Conservation (phyloP, 2,113 vertebrate genomes). For the Alligator mississippiensis region DNA sequence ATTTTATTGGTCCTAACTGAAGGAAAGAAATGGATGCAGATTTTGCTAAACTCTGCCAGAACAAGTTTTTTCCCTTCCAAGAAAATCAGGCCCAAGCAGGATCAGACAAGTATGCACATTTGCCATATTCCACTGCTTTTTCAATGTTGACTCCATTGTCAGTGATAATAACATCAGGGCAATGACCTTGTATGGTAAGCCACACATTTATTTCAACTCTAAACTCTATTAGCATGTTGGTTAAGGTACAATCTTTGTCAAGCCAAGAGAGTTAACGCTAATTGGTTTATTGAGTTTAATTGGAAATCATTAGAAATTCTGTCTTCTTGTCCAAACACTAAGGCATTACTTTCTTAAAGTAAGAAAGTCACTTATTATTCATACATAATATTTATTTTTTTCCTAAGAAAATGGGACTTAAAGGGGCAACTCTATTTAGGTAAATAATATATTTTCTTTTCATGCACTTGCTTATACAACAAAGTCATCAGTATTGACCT, state of each 20-base stretch:
- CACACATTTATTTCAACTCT: slow-evolving; percentile 44
- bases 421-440: not conserved
- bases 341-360: not conserved
- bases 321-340: not conserved
- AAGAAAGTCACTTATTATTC: not conserved
- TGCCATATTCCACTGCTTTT: slow-evolving; percentile 42
- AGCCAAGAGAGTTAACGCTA: slow-evolving; percentile 55
- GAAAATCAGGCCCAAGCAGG: not conserved
- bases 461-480: not conserved
- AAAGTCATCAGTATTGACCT: not conserved
- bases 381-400: not conserved
- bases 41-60: slow-evolving; percentile 29
- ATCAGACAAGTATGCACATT: slow-evolving; percentile 29
- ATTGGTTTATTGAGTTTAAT: slow-evolving; percentile 67
- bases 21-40: not conserved
- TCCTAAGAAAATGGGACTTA: not conserved
- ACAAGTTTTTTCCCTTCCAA: slow-evolving; percentile 19
- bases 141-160: slow-evolving; percentile 7
- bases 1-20: not conserved
- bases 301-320: slow-evolving; percentile 57
- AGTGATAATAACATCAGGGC: slow-evolving; percentile 39
- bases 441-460: not conserved
- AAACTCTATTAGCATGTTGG: slow-evolving; percentile 35
- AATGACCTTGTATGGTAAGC: slow-evolving; percentile 47
- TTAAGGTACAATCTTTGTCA: slow-evolving; percentile 59